Percentiles rank a stretch among this genome's conserved stretches.
These are phyloP conservation scores for Ophiothrix spiculata DNA, from an alignment of 35 echinoderm and acorn worm genomes.

Conservation along the genomic window DNA sequence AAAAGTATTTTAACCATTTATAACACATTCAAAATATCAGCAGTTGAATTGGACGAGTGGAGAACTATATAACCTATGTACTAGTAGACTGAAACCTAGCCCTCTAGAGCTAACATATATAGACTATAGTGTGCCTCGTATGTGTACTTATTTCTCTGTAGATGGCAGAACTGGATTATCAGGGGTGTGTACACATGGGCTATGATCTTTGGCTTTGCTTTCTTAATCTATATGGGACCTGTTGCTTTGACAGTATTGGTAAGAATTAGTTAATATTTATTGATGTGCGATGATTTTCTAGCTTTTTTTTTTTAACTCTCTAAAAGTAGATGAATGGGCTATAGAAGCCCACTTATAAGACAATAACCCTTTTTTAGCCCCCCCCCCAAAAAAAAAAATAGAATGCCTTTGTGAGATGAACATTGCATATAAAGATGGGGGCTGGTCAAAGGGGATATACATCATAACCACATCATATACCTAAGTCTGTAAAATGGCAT, in stretches of 20 bases:
- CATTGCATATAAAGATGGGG: neutral
- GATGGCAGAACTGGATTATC: conserved; percentile 99
- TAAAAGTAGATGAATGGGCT: neutral
- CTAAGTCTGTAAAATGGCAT: too few species aligned
- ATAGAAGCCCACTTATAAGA: neutral
- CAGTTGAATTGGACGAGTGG: too few species aligned
- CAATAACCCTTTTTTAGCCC: neutral
- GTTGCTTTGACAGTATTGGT: conserved; percentile 76
- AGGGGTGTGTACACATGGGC: conserved; percentile 56
- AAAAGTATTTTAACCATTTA: too few species aligned
- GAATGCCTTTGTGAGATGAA: neutral
- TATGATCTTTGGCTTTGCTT: conserved; percentile 56
- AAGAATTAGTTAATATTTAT: neutral
- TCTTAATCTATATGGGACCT: conserved; percentile 84
- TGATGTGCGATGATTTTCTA: neutral
- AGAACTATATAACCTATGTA: too few species aligned
- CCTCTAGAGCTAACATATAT: neutral
- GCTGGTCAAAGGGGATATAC: too few species aligned
- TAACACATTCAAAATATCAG: too few species aligned
- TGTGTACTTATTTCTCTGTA: conserved; percentile 28
- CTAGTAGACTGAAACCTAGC: too few species aligned
- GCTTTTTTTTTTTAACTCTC: too few species aligned
- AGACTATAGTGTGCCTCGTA: neutral
- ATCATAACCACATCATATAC: too few species aligned
- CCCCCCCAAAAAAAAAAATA: neutral